A percentile compares a stretch with the other conserved stretches of the same genome.
Conservation (phyloP, 2,797 vertebrate genomes). For the Avahi laniger region DNA sequence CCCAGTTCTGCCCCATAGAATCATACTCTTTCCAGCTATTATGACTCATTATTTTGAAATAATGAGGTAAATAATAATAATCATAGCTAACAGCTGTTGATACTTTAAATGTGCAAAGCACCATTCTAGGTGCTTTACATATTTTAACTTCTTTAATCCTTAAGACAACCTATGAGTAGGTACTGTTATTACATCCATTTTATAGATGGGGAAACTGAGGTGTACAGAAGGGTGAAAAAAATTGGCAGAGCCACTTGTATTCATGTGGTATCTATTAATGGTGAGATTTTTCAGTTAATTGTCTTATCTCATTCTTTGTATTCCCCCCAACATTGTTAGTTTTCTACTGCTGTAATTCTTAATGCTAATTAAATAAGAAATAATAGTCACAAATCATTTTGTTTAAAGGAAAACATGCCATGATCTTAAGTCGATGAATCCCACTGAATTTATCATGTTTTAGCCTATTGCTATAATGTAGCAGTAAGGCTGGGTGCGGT, state of each 20-base stretch:
- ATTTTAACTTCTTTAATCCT: neutral
- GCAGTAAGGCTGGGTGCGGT: neutral
- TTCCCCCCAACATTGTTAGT: neutral
- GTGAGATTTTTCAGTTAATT: neutral
- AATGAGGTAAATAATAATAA: neutral
- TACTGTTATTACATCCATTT: conserved; percentile 19
- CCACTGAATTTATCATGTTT: neutral
- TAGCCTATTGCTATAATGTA: neutral
- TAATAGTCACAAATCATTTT: neutral
- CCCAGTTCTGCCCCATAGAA: neutral
- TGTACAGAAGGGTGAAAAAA: neutral
- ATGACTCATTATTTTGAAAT: conserved; percentile 4
- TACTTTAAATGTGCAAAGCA: neutral
- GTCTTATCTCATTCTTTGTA: conserved; percentile 33
- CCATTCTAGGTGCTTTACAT: neutral
- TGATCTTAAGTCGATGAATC: neutral
- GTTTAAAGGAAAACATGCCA: neutral
- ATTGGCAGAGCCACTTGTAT: neutral
- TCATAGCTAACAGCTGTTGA: neutral
- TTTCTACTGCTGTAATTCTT: neutral
- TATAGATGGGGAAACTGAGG: neutral
- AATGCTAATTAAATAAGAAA: conserved; percentile 26
- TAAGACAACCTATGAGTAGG: neutral
- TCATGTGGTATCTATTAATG: neutral
- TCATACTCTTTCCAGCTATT: neutral